Evolutionary conservation across 2,797 vertebrate species (phyloP).

Genomic region (Taenioides sp.): DNA sequence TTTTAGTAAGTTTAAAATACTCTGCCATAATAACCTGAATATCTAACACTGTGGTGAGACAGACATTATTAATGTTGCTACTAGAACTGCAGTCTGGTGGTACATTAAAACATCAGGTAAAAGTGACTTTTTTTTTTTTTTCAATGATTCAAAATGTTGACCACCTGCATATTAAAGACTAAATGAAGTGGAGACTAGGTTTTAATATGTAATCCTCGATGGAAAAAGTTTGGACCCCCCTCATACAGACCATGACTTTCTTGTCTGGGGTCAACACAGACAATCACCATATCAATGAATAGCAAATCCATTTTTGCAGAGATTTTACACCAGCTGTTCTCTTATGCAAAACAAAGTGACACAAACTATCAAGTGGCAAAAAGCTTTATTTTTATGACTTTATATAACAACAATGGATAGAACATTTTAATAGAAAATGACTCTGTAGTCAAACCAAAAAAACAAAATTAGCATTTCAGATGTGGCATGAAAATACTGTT

Average conservation of each 20-base stretch:
- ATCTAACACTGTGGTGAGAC: too few species aligned
- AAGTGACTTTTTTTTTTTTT: too few species aligned
- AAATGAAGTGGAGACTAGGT: too few species aligned
- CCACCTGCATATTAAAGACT: too few species aligned
- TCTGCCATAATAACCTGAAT: too few species aligned
- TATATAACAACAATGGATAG: background rate
- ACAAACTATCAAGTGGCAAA: background rate
- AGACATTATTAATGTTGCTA: too few species aligned
- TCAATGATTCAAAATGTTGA: too few species aligned
- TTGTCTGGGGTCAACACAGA: background rate
- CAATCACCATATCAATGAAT: background rate
- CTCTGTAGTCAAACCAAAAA: conserved; percentile 5
- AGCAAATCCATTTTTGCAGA: background rate
- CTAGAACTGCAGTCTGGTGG: too few species aligned
- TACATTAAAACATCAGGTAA: too few species aligned
- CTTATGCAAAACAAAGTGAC: background rate
- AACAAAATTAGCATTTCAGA: conserved; percentile 8
- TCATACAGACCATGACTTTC: background rate
- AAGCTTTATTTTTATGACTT: background rate
- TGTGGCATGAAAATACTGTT: conserved; percentile 1
- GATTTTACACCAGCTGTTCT: background rate
- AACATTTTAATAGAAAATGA: background rate
- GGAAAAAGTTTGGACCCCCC: too few species aligned
- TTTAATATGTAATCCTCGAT: too few species aligned
- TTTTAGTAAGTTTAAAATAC: too few species aligned